Conservation (phyloP, 2,113 vertebrate genomes). For the Tricholaema leucomelas region DNA sequence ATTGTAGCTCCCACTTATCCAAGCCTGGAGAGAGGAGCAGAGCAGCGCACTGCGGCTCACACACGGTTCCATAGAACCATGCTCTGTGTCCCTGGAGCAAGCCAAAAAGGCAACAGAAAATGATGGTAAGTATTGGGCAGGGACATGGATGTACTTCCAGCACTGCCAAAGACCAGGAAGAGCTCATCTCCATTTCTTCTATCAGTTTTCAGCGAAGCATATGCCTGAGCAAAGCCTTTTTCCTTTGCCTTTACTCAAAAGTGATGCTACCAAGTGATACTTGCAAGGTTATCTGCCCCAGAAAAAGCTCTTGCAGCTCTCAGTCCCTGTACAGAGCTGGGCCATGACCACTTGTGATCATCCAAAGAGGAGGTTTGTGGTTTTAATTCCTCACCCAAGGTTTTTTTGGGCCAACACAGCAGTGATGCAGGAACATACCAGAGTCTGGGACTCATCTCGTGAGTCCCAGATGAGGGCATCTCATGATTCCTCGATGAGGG, state of each 20-base stretch:
- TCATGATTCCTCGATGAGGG: too few relatives aligned
- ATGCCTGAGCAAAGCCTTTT: neutral
- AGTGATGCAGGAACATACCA: neutral
- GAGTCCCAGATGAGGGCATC: too few relatives aligned
- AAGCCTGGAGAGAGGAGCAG: neutral
- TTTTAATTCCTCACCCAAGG: neutral
- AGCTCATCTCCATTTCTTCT: neutral
- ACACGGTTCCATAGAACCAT: fast-evolving
- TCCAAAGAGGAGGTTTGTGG: neutral
- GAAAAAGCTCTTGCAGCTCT: neutral
- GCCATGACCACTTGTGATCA: fast-evolving
- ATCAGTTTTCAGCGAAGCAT: neutral
- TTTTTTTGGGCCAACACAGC: fast-evolving
- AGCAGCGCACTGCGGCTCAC: neutral
- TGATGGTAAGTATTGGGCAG: fast-evolving
- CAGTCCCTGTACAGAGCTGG: neutral
- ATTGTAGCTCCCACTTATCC: neutral
- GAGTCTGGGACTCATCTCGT: neutral
- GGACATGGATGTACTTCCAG: neutral
- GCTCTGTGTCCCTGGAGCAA: neutral
- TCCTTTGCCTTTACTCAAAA: neutral
- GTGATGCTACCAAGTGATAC: neutral
- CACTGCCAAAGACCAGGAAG: neutral
- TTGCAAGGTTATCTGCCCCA: neutral
- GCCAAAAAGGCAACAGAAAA: neutral